Conservation (phyloP, 2,113 vertebrate species). For the Syngnathus scovelli region DNA sequence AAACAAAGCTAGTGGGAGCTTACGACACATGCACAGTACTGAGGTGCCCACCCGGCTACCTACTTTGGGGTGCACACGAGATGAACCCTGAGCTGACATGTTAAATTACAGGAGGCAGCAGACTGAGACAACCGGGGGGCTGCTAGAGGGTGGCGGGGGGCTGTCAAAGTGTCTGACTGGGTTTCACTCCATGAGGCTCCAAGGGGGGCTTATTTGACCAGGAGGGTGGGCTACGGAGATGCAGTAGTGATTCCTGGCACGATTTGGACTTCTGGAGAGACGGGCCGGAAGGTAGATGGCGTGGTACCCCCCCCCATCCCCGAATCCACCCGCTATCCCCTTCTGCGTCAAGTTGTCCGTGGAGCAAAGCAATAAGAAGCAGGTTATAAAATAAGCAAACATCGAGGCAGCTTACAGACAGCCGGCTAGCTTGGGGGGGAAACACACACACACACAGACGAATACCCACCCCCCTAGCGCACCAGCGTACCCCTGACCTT, state of each 20-base stretch:
- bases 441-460: constrained; percentile 20
- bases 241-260: constrained; percentile 55
- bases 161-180: constrained; percentile 61
- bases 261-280: constrained; percentile 53
- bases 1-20: neutral
- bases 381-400: constrained; percentile 69
- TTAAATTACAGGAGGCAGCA: constrained; percentile 67
- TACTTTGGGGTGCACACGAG: constrained; percentile 21
- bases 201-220: constrained; percentile 53
- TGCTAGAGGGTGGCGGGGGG: constrained; percentile 21
- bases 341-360: constrained; percentile 45
- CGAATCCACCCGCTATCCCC: constrained; percentile 28
- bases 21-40: neutral
- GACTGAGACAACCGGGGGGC: constrained; percentile 58
- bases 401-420: constrained; percentile 50
- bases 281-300: constrained; percentile 41
- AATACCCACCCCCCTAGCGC: neutral
- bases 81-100: constrained; percentile 56
- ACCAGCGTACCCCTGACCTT: constrained; percentile 71
- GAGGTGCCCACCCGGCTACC: neutral
- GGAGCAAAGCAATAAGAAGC: constrained; percentile 61
- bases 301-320: constrained; percentile 15
- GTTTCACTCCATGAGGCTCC: constrained; percentile 44
- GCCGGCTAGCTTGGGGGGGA: constrained; percentile 38
- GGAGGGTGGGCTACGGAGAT: constrained; percentile 42